A percentile compares a stretch with the other conserved stretches of the same genome.
phyloP scores from a whole-genome alignment of 2,888 invertebrate genomes.

The Sisyra terminalis region DNA sequence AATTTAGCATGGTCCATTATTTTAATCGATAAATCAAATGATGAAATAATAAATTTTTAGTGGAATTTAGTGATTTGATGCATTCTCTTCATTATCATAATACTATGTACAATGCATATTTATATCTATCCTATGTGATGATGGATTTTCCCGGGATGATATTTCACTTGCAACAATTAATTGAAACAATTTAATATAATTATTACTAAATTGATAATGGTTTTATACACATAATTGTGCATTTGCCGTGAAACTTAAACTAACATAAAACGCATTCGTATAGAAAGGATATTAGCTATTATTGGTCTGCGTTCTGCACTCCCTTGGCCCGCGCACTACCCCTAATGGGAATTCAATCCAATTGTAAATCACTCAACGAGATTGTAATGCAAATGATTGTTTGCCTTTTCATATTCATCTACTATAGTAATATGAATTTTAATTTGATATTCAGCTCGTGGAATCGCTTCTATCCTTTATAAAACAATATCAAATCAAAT shows the following conservation, averaged over 20 bases:
- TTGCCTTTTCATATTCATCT: slow-evolving; percentile 8
- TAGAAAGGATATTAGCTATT: slow-evolving; percentile 8
- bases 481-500: slow-evolving; percentile 1
- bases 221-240: slow-evolving; percentile 4
- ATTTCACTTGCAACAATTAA: too few relatives aligned
- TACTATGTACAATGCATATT: too few relatives aligned
- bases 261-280: slow-evolving; percentile 11
- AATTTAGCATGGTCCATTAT: too few relatives aligned
- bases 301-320: too few relatives aligned
- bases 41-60: too few relatives aligned
- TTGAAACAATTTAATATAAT: background rate
- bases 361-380: slow-evolving; percentile 12
- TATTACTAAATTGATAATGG: slow-evolving; percentile 4
- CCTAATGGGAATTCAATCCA: slow-evolving; percentile 12
- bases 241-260: slow-evolving; percentile 7
- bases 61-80: too few relatives aligned
- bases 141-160: too few relatives aligned
- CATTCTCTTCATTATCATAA: too few relatives aligned
- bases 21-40: too few relatives aligned
- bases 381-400: slow-evolving; percentile 14
- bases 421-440: slow-evolving; percentile 2
- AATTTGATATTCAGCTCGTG: slow-evolving; percentile 4
- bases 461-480: background rate
- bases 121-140: too few relatives aligned
- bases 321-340: slow-evolving; percentile 7